Percentiles rank a stretch among this genome's conserved stretches.
These are phyloP conservation scores for Papilio demoleus DNA, from an alignment of 2,888 invertebrate species.

Conservation along the genomic window DNA sequence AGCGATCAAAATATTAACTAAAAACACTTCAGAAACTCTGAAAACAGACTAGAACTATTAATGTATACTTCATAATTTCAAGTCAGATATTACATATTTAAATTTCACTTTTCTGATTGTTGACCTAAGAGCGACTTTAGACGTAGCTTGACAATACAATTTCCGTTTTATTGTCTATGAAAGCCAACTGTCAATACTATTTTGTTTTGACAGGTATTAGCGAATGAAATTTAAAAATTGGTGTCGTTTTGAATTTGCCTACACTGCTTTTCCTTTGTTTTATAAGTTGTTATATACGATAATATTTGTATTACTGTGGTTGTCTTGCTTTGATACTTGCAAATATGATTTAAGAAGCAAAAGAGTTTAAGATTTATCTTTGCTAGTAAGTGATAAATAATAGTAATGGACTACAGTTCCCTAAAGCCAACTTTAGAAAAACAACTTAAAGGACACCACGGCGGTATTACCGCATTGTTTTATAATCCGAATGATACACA, in stretches of 20 bases:
- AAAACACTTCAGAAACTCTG: not conserved
- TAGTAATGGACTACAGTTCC: constrained; percentile 56
- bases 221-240: constrained; percentile 14
- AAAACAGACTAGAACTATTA: not conserved
- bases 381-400: constrained; percentile 1
- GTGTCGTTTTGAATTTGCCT: constrained; percentile 18
- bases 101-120: not conserved
- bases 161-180: constrained; percentile 3
- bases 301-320: not conserved
- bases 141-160: not conserved
- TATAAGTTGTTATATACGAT: not conserved
- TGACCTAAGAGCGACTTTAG: not conserved
- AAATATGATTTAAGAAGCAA: constrained; percentile 8
- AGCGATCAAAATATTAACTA: constrained; percentile 32
- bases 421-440: constrained; percentile 85
- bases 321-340: not conserved
- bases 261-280: constrained; percentile 18
- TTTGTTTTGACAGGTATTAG: constrained; percentile 9
- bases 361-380: constrained; percentile 7
- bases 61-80: not conserved
- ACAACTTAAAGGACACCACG: constrained; percentile 92
- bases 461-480: constrained; percentile 87
- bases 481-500: constrained; percentile 90
- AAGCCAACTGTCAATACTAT: not conserved
- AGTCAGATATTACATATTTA: not conserved